These are phyloP conservation scores for Schizopygopsis malacanthus DNA, from an alignment of 2,797 vertebrate genomes.

Conservation along the genomic window DNA sequence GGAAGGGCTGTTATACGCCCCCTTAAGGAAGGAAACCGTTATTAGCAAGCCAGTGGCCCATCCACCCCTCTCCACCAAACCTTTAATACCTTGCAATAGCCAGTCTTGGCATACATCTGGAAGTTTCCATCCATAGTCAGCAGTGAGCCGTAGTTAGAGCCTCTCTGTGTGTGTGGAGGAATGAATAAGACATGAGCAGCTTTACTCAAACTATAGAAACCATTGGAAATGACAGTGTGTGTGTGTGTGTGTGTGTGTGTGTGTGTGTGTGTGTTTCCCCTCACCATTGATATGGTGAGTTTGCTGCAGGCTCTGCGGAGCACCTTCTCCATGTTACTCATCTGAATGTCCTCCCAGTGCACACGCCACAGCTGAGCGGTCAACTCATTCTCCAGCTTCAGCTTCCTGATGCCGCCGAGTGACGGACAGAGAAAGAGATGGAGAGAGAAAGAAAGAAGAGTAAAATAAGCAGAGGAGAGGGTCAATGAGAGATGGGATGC, in stretches of 20 bases:
- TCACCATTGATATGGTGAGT: conserved; percentile 88
- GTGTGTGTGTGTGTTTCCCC: conserved; percentile 36
- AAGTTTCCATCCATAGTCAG: conserved; percentile 87
- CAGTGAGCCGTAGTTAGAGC: conserved; percentile 89
- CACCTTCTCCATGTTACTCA: conserved; percentile 85
- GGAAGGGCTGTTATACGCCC: background rate
- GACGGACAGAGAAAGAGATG: conserved; percentile 27
- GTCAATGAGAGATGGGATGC: background rate
- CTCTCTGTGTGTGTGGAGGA: conserved; percentile 77
- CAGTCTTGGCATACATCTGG: conserved; percentile 90
- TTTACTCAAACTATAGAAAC: background rate
- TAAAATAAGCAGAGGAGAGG: conserved; percentile 4
- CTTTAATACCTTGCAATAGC: conserved; percentile 86
- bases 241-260: conserved; percentile 28
- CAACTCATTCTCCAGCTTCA: conserved; percentile 92
- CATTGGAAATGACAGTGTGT: conserved; percentile 1
- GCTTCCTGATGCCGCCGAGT: conserved; percentile 78
- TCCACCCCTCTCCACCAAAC: background rate
- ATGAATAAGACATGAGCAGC: conserved; percentile 31
- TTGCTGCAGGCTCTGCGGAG: conserved; percentile 85
- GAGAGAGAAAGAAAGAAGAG: conserved; percentile 16
- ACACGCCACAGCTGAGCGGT: conserved; percentile 89
- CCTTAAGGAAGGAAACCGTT: background rate
- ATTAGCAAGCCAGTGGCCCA: background rate
- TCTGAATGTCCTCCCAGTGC: conserved; percentile 88